phyloP scores from a whole-genome alignment of 1,140 invertebrate species.

The Leptonema lineaticorne region DNA sequence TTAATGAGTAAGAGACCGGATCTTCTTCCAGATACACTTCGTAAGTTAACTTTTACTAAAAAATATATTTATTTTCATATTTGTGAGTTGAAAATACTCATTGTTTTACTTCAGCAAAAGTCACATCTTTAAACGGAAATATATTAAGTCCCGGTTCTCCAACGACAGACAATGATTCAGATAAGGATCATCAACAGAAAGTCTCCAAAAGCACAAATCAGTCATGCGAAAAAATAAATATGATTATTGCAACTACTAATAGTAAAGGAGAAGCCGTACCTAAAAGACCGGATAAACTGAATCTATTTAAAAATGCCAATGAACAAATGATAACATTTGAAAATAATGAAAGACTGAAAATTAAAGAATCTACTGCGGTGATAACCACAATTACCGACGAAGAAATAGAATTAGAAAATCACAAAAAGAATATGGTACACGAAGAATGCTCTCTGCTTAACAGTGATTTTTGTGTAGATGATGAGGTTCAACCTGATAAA shows the following conservation, averaged over 20 bases:
- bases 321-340: slow-evolving; percentile 37
- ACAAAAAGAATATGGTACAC: slow-evolving; percentile 36
- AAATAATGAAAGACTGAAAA: slow-evolving; percentile 35
- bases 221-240: slow-evolving; percentile 38
- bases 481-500: slow-evolving; percentile 56
- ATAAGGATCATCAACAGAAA: slow-evolving; percentile 33
- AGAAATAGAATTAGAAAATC: slow-evolving; percentile 40
- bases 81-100: not conserved
- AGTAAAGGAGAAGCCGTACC: slow-evolving; percentile 54
- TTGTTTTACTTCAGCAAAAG: slow-evolving; percentile 44
- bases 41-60: slow-evolving; percentile 52
- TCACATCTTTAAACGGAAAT: slow-evolving; percentile 56
- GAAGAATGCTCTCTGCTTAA: slow-evolving; percentile 38
- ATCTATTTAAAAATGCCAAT: slow-evolving; percentile 53
- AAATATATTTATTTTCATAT: not conserved
- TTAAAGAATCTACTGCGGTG: slow-evolving; percentile 22
- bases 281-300: slow-evolving; percentile 55
- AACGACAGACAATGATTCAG: slow-evolving; percentile 39
- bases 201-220: slow-evolving; percentile 35
- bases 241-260: slow-evolving; percentile 55
- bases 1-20: slow-evolving; percentile 63
- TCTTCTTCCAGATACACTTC: slow-evolving; percentile 64
- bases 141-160: slow-evolving; percentile 51
- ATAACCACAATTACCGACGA: slow-evolving; percentile 25
- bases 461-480: slow-evolving; percentile 40